Evolutionary conservation across 2,113 vertebrate genomes (phyloP).

Genomic region (Arvicanthis niloticus): DNA sequence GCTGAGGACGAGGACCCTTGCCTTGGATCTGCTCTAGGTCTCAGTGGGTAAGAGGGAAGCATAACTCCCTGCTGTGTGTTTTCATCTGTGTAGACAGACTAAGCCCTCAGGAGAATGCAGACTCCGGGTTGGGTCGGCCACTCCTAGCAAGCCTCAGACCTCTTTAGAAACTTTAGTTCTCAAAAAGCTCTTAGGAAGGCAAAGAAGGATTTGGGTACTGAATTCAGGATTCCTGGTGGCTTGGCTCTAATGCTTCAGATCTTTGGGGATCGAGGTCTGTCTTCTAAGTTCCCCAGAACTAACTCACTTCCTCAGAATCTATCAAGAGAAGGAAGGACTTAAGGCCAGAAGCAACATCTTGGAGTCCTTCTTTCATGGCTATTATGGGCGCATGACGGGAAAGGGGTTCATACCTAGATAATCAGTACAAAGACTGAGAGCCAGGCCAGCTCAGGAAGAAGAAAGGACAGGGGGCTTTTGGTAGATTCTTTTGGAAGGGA

Average conservation of each 20-base stretch:
- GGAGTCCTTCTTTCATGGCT: background rate
- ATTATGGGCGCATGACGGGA: background rate
- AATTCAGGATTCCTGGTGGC: constrained; percentile 19
- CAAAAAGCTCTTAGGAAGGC: background rate
- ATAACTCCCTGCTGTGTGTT: rapidly evolving
- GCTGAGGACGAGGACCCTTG: background rate
- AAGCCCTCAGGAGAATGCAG: background rate
- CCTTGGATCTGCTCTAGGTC: background rate
- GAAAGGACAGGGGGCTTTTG: too few relatives aligned
- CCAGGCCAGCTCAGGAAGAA: too few relatives aligned
- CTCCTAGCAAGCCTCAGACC: background rate
- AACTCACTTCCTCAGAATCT: background rate
- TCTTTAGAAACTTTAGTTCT: background rate
- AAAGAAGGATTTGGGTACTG: background rate
- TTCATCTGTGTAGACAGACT: background rate
- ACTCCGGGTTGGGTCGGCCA: background rate
- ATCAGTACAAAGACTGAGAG: background rate
- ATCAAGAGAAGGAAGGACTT: background rate
- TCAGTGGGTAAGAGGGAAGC: background rate
- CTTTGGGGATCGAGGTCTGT: constrained; percentile 43
- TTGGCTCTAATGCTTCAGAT: constrained; percentile 37
- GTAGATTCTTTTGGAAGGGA: background rate
- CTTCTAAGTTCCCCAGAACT: constrained; percentile 3
- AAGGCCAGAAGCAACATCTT: background rate
- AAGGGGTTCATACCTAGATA: background rate